These are phyloP conservation scores for Halichoerus grypus DNA, from an alignment of 2,113 vertebrate species.

Conservation along the genomic window DNA sequence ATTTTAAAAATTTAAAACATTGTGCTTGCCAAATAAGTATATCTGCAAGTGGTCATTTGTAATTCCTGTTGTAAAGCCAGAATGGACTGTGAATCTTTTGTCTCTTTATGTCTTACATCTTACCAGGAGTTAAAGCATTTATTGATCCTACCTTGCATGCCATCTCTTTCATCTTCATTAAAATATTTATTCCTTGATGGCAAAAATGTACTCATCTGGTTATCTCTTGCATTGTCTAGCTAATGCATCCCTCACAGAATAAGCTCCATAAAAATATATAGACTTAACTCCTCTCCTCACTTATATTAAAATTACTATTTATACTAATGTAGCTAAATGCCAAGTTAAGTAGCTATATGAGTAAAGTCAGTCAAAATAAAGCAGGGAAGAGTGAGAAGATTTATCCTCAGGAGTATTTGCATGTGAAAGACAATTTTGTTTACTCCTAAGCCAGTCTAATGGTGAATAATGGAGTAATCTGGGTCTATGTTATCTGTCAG, in stretches of 20 bases:
- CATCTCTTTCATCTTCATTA: background rate
- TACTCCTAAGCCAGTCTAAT: background rate
- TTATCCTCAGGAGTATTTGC: background rate
- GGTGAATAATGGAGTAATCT: background rate
- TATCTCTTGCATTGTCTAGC: background rate
- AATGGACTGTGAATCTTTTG: background rate
- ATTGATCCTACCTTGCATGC: background rate
- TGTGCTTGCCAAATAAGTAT: background rate
- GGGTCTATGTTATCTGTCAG: background rate
- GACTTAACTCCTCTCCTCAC: background rate
- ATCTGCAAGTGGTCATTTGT: background rate
- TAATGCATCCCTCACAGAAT: background rate
- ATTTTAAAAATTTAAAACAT: background rate
- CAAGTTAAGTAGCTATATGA: background rate
- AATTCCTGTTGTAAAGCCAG: background rate
- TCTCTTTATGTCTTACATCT: background rate
- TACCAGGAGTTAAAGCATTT: background rate
- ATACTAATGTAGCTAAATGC: constrained; percentile 9
- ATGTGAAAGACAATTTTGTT: background rate
- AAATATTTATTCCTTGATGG: background rate
- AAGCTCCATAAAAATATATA: background rate
- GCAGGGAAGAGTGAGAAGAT: background rate
- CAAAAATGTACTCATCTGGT: background rate
- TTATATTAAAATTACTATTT: constrained; percentile 7
- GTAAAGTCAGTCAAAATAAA: constrained; percentile 46